Evolutionary conservation across 2,113 vertebrate genomes (phyloP), one percentile per base, ranked within the genome.

Genomic region (Daphoenositta chrysoptera): DNA sequence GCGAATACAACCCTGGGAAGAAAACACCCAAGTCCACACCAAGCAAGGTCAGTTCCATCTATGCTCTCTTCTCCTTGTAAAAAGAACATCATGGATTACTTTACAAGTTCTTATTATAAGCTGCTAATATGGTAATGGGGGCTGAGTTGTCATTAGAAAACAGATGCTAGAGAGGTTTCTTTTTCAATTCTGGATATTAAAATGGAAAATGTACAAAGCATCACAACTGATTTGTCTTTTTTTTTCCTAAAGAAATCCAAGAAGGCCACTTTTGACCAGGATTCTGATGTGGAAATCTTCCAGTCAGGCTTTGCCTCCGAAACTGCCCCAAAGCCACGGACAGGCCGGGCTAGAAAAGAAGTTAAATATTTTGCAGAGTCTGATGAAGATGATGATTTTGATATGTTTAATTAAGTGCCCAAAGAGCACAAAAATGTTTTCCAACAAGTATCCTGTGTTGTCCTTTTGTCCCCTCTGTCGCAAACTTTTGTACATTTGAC

Each of bases 401-500:
- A 98, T 98, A 99, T 99, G 99, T 99, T 99, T 95, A 98, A 99
- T 97, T 99, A 98, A 98, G 97, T 98, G 96, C 96, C 97, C 96
- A 88, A 97, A 96, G 97, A 97, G 98, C 98, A 98, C 98, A 94
- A 88, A 96, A 96, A 97, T 96, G 97, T 97, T 98, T 98, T 98
- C 83, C 97, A 98, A 95, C 91, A 95, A 98, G 70, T 98, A 96
- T 82, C 97, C 98, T 97, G 98, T 98, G 98, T 98, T 98, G 98
- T 98, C 98, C 94, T 98, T 97, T 98, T 97, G 98, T 98, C 97
- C 98, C 97, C 98, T 97, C 97, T 97, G 98, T 98, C 98, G 98
- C 98, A 98, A 98, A 99, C 98, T 99, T 99, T 99, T 99, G 99
- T 99, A 99, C 99, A 99, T 99, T 99, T 98, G 98, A 97, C 98